Evolutionary conservation across 2,888 invertebrate genomes (phyloP).

Genomic region (Epicampocera succincta): DNA sequence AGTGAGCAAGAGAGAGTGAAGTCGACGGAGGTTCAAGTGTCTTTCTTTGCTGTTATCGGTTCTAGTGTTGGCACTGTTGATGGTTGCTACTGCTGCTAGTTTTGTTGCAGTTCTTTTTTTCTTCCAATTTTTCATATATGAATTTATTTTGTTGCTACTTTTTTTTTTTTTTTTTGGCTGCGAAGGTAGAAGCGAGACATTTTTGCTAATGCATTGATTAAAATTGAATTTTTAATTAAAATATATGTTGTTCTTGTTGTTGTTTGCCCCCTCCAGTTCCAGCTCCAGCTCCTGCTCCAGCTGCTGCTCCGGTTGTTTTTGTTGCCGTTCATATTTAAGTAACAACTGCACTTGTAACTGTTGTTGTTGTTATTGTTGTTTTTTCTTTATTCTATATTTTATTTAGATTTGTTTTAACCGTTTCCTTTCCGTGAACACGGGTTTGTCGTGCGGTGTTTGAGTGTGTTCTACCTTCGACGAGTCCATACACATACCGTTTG

Average conservation of each 20-base stretch:
- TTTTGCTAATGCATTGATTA: constrained; percentile 80
- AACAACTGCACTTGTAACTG: constrained; percentile 59
- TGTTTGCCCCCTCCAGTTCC: constrained; percentile 4
- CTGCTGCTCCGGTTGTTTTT: constrained; percentile 32
- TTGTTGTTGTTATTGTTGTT: constrained; percentile 17
- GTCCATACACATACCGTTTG: constrained; percentile 60
- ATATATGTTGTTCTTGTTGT: constrained; percentile 72
- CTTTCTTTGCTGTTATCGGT: constrained; percentile 68
- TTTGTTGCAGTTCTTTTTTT: constrained; percentile 69
- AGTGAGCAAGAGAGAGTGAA: not conserved
- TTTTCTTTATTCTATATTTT: constrained; percentile 43
- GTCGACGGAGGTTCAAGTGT: constrained; percentile 59
- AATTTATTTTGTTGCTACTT: constrained; percentile 9
- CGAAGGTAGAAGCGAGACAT: constrained; percentile 75
- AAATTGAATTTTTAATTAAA: constrained; percentile 81
- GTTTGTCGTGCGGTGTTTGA: not conserved
- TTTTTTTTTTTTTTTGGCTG: constrained; percentile 62
- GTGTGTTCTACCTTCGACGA: constrained; percentile 42
- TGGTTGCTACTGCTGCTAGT: constrained; percentile 75
- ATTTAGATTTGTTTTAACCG: constrained; percentile 49
- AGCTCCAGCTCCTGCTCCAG: too few relatives aligned
- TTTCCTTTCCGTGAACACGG: constrained; percentile 2
- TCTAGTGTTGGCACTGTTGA: constrained; percentile 73
- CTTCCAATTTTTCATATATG: constrained; percentile 50
- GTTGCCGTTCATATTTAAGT: constrained; percentile 54